Base-by-base conservation (phyloP, 2,113 vertebrate genomes). In the Martes martes region DNA sequence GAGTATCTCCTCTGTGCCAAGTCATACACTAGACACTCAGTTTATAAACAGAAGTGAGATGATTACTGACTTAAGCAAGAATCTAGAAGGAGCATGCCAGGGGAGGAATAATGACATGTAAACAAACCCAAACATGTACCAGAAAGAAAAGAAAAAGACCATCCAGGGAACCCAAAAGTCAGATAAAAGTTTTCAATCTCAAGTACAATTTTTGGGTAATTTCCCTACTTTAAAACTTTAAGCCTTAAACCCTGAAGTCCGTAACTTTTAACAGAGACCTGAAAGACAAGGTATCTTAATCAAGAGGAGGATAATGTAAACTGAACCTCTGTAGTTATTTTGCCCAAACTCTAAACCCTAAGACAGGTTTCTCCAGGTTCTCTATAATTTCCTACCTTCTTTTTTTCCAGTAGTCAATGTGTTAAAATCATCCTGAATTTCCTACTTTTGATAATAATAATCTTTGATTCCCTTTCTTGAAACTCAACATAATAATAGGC, bases 141-240 rank as follows among this genome's bases (percentile, higher is more conserved):
- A 10, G 24, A 81, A 18, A 36, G 31, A 52, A 42, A 28, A 76
- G 3, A 74, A 26, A 74, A n/a, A 45, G 24, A 21, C 28, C 10
- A 33, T 45, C 50, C 11, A 69, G 47, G 31, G 15, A 76, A 55
- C 33, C 33, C 26, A 78, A 55, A 74, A 67, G 33, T 95, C 18
- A 76, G 50, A 95, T 39, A 67, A n/a, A 94, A 76, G 52, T 83
- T 88, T 91, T 80, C 55, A 96, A 33, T 36, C 42, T 79, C 83
- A 82, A 74, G 39, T 23, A 26, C 16, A 91, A 63, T 80, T 95
- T 50, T 76, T 50, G 24, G 42, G 31, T 55, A 33, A 86, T 61
- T 42, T 74, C 52, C 26, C 11, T 33, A 47, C 24, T 90, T 95
- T 52, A 71, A 57, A 73, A 61, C 63, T 69, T 39, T 67, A 83